phyloP scores from a whole-genome alignment of 2,888 invertebrate species.

The Drosophila austrosaltans region DNA sequence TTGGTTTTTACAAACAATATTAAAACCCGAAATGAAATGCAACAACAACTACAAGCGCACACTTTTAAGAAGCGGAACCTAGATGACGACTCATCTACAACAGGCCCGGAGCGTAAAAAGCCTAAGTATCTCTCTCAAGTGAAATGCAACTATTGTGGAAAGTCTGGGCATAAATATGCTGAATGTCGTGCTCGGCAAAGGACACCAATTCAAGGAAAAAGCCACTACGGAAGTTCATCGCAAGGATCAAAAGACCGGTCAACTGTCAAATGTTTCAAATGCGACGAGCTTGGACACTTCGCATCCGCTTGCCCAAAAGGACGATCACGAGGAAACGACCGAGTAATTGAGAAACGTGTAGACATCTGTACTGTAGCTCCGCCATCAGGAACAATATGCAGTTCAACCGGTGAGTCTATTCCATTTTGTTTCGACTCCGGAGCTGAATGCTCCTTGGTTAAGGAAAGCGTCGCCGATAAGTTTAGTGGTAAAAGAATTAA shows the following conservation, averaged over 20 bases:
- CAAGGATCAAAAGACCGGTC: neutral
- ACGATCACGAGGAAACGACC: conserved; percentile 4
- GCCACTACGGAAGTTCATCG: neutral
- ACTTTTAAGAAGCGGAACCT: conserved; percentile 16
- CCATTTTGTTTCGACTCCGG: conserved; percentile 9
- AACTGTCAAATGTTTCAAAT: conserved; percentile 2
- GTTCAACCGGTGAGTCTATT: conserved; percentile 9
- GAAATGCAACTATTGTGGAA: no score
- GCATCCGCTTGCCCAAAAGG: neutral
- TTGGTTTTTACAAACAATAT: neutral
- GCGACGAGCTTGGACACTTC: conserved; percentile 8
- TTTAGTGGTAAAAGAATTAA: no score
- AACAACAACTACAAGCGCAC: conserved; percentile 14
- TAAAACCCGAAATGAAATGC: conserved; percentile 14
- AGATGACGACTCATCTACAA: conserved; percentile 2
- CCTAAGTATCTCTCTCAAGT: no score
- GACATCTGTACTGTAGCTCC: conserved; percentile 15
- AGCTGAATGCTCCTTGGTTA: no score
- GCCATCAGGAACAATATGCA: neutral
- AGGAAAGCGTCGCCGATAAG: no score
- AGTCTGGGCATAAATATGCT: conserved; percentile 9
- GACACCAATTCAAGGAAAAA: no score
- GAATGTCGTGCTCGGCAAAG: no score
- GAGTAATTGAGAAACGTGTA: conserved; percentile 8
- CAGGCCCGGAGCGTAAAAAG: conserved; percentile 4